Conservation (phyloP, 2,113 vertebrate species). For the Tychaedon coryphoeus region DNA sequence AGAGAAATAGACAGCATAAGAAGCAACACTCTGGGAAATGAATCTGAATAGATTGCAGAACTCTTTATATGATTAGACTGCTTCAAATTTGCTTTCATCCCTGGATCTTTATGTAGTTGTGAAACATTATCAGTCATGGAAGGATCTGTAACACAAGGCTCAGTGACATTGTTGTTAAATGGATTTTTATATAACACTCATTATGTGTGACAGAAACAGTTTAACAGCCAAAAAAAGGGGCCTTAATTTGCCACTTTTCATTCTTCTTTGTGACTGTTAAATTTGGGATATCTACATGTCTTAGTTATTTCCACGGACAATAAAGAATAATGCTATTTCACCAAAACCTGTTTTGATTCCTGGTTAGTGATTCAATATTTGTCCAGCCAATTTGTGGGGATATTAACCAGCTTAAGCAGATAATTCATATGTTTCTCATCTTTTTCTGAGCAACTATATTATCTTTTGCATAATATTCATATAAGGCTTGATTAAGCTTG, state of each 20-base stretch:
- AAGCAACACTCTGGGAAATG: slow-evolving; percentile 53
- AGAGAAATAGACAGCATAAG: slow-evolving; percentile 54
- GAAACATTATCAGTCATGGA: not conserved
- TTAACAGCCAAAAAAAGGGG: not conserved
- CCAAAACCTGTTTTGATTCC: not conserved
- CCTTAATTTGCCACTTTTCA: not conserved
- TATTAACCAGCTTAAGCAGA: not conserved
- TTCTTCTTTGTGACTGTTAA: not conserved
- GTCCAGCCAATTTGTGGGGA: not conserved
- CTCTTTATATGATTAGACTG: slow-evolving; percentile 14
- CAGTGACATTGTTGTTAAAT: not conserved
- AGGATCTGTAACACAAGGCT: not conserved
- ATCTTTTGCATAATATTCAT: not conserved
- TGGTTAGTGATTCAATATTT: not conserved
- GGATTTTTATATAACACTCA: not conserved
- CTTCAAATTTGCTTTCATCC: not conserved
- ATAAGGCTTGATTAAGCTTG: not conserved
- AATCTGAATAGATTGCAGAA: slow-evolving; percentile 39
- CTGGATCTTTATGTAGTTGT: not conserved
- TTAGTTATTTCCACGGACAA: not conserved
- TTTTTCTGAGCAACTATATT: not conserved
- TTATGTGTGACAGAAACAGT: not conserved
- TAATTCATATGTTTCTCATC: not conserved
- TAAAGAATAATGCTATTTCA: not conserved
- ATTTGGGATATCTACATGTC: not conserved